phyloP scores from a whole-genome alignment of 2,797 vertebrate species.

The Alcedo quadribrachys region DNA sequence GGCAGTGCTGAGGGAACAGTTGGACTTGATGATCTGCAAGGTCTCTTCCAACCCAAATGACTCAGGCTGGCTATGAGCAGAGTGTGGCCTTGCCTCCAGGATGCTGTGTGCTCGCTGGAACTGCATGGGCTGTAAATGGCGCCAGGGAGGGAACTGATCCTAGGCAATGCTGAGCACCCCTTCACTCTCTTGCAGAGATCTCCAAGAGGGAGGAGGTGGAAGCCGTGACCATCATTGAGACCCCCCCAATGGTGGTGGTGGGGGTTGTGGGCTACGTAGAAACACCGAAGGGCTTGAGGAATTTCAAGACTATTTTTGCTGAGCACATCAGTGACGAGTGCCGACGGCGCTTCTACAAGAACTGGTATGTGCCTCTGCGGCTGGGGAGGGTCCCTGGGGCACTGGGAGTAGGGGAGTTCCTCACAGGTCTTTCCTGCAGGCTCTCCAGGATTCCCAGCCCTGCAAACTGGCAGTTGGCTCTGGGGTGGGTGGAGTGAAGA shows the following conservation, averaged over 20 bases:
- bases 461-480: background rate
- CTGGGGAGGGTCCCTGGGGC: background rate
- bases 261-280: constrained; percentile 90
- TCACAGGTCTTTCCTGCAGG: background rate
- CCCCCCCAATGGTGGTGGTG: constrained; percentile 88
- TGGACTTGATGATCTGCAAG: background rate
- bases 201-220: constrained; percentile 93
- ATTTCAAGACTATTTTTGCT: constrained; percentile 92
- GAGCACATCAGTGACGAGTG: constrained; percentile 95
- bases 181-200: constrained; percentile 77
- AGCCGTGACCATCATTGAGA: constrained; percentile 92
- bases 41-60: background rate
- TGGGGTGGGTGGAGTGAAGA: background rate
- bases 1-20: background rate
- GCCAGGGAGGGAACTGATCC: background rate
- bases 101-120: rapidly evolving
- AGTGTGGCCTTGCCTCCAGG: background rate
- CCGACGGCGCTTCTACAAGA: constrained; percentile 92
- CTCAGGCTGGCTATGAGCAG: background rate
- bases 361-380: constrained; percentile 78
- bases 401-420: background rate
- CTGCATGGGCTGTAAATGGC: rapidly evolving
- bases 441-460: rapidly evolving
- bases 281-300: constrained; percentile 85
- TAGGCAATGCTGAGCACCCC: rapidly evolving